Evolutionary conservation across 1,140 invertebrate genomes (phyloP), one percentile per base, ranked within the genome.

Genomic region (Pygmarrhopalites habei): DNA sequence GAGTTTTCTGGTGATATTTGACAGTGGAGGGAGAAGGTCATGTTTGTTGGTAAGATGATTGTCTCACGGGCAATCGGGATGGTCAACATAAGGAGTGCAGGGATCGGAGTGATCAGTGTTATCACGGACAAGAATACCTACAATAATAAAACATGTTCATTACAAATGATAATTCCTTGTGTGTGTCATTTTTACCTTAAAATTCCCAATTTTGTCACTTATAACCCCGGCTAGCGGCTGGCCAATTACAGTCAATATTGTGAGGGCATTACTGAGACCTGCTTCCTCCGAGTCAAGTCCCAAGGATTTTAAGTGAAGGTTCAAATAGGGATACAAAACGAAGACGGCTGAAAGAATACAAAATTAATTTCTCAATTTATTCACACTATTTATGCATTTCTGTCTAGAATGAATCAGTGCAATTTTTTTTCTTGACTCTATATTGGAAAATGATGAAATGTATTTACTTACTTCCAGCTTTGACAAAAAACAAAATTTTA

Each of bases 201-300:
- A 88, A 75, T 89, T 88, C 61, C 86, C 86, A 64, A 89, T 86
- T 73, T 85, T 84, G 75, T 89, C 86, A 0, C 85, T 86, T 12
- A 87, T 74, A 75, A 88, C 79, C 52, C 87, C 87, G 21, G 86
- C 85, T 21, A 89, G 72, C 1, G 87, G 87, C 26, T 87, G 86
- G 81, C 88, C 88, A 32, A 89, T 76, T 63, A 89, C 85, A 32
- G 85, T 83, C 1, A 88, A 78, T 57, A 90, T 81, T 1, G 88
- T 88, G 47, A 86, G 86, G 3, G 88, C 85, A 21, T 87, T 89
- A 82, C 90, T 90, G 66, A 90, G 85, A 19, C 87, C 87, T 1
- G 87, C 87, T 77, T 91, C 88, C 74, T 88, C 85, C 3, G 88
- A 83, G 61, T 85, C 87, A 69, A 91, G 86, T 44, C 89, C 89